Conservation (phyloP, 30 jellyfish, hydroid and myxozoan species). For the Chrysaora quinquecirrha region DNA sequence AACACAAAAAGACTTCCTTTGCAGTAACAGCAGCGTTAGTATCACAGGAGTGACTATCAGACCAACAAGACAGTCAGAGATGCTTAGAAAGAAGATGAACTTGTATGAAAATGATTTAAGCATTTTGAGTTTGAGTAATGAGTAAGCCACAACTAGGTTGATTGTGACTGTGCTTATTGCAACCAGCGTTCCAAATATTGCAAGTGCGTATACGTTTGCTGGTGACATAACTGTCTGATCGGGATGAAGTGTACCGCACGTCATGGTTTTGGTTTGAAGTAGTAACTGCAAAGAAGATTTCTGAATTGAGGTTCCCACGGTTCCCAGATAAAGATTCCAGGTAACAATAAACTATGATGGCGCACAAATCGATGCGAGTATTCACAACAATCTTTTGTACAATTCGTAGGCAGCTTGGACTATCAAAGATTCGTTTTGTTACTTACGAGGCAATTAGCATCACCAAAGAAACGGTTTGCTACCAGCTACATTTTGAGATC, state of each 20-base stretch:
- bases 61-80: slow-evolving; percentile 28
- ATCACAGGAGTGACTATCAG: slow-evolving; percentile 31
- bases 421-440: too few relatives aligned
- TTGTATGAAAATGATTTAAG: slow-evolving; percentile 5
- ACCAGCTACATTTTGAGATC: too few relatives aligned
- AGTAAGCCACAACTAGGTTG: slow-evolving; percentile 18
- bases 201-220: slow-evolving; percentile 31
- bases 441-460: too few relatives aligned
- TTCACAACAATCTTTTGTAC: too few relatives aligned
- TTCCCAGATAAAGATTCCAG: too few relatives aligned
- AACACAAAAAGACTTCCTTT: slow-evolving; percentile 26
- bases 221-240: slow-evolving; percentile 33
- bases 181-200: slow-evolving; percentile 22
- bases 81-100: slow-evolving; percentile 23
- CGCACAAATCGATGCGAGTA: too few relatives aligned
- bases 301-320: too few relatives aligned
- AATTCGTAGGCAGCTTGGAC: too few relatives aligned
- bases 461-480: too few relatives aligned
- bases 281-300: too few relatives aligned
- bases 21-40: slow-evolving; percentile 24
- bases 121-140: slow-evolving; percentile 21
- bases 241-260: slow-evolving; percentile 60
- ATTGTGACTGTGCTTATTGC: slow-evolving; percentile 26
- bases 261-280: slow-evolving; percentile 13
- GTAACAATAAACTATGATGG: too few relatives aligned